Percentiles rank a stretch among this genome's conserved stretches.
Evolutionary conservation across 1,140 invertebrate genomes (phyloP).

Genomic region (Achroia grisella): DNA sequence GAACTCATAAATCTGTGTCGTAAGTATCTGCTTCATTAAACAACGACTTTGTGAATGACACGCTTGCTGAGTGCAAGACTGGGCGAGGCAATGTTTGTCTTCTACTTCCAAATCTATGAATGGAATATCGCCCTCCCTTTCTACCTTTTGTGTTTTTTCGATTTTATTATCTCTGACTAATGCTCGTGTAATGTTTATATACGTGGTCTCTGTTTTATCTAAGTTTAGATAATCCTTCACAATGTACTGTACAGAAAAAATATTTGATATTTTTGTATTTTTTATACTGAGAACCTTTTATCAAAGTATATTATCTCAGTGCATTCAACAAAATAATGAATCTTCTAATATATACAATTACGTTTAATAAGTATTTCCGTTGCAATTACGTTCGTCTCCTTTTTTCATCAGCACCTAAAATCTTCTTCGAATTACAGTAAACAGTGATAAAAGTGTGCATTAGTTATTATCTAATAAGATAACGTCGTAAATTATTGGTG

Average conservation of each 20-base stretch:
- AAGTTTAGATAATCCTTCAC: too few species aligned
- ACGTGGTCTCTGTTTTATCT: too few species aligned
- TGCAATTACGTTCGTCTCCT: background rate
- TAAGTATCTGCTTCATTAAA: slow-evolving; percentile 33
- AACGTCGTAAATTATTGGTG: slow-evolving; percentile 10
- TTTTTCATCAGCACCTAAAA: background rate
- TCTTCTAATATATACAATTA: too few species aligned
- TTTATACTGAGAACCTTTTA: too few species aligned
- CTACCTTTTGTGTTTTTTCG: too few species aligned
- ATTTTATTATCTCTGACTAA: too few species aligned
- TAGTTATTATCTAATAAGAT: slow-evolving; percentile 12
- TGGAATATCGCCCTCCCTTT: background rate
- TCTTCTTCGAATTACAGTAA: slow-evolving; percentile 4
- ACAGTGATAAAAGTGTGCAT: slow-evolving; percentile 10
- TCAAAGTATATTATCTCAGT: too few species aligned
- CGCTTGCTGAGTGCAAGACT: slow-evolving; percentile 6
- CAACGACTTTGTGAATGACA: slow-evolving; percentile 37
- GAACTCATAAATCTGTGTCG: background rate
- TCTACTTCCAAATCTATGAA: slow-evolving; percentile 5
- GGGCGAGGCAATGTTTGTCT: slow-evolving; percentile 11
- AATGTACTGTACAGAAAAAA: too few species aligned
- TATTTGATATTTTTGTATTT: too few species aligned
- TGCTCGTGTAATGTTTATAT: too few species aligned
- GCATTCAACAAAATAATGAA: too few species aligned
- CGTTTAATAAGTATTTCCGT: background rate